Conservation (phyloP, 2,113 vertebrate genomes). For the Peromyscus californicus region DNA sequence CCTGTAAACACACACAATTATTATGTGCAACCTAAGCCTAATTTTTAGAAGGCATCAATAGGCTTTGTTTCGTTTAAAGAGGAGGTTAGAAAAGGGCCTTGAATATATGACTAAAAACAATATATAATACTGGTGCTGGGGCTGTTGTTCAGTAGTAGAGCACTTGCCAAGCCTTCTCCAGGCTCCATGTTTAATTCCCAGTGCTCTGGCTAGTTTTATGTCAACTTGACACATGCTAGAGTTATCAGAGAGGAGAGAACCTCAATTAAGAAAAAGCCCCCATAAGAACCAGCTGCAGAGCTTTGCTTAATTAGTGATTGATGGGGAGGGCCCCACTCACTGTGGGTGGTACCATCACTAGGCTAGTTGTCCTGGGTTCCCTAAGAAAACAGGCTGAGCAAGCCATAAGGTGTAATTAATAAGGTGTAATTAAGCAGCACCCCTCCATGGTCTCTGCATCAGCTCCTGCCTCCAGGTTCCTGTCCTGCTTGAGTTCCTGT, state of each 20-base stretch:
- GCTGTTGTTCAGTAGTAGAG: not conserved
- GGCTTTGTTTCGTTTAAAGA: slow-evolving; percentile 50
- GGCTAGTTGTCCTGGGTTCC: not conserved
- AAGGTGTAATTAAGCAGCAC: not conserved
- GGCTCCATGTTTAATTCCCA: not conserved
- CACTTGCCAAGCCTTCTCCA: not conserved
- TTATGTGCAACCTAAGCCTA: not conserved
- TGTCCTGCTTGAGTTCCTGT: not conserved
- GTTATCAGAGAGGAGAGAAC: not conserved
- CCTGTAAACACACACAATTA: not conserved
- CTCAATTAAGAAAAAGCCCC: not conserved
- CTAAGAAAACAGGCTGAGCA: not conserved
- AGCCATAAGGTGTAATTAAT: not conserved
- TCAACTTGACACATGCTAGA: not conserved
- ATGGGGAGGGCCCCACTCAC: not conserved
- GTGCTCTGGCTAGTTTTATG: not conserved
- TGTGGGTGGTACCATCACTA: not conserved
- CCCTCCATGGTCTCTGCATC: not conserved
- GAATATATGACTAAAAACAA: not conserved
- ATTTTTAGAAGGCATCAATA: not conserved
- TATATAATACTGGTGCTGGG: not conserved
- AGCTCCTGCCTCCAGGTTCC: not conserved
- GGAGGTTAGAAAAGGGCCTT: not conserved
- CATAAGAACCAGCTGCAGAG: not conserved
- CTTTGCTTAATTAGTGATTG: not conserved